phyloP scores from a whole-genome alignment of 2,888 invertebrate species.

The Polydrusus tereticollis region DNA sequence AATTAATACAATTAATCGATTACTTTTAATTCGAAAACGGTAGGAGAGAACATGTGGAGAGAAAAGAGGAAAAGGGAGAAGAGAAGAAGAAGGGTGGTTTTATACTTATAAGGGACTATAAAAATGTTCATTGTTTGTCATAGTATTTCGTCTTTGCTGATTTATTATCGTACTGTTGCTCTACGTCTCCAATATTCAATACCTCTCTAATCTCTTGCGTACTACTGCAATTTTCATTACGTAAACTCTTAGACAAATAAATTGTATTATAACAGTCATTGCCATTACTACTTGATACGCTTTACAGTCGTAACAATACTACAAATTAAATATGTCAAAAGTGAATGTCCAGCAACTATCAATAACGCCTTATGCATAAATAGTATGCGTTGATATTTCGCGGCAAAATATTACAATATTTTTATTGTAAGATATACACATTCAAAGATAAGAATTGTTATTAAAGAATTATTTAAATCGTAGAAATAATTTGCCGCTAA shows the following conservation, averaged over 20 bases:
- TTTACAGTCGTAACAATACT: conserved; percentile 37
- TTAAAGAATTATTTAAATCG: conserved; percentile 24
- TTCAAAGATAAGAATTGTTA: conserved; percentile 23
- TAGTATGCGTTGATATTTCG: conserved; percentile 39
- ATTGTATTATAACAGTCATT: conserved; percentile 44
- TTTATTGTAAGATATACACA: conserved; percentile 26
- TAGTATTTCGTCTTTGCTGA: too few relatives aligned
- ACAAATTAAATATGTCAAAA: conserved; percentile 47
- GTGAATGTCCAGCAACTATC: conserved; percentile 45
- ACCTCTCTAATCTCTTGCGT: conserved; percentile 37
- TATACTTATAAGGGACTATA: too few relatives aligned
- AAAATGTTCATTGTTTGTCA: too few relatives aligned
- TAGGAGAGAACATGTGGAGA: too few relatives aligned
- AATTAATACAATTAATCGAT: too few relatives aligned
- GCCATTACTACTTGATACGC: conserved; percentile 44
- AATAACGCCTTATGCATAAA: conserved; percentile 39
- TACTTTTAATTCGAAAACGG: too few relatives aligned
- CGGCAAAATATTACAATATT: conserved; percentile 37
- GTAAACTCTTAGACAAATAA: conserved; percentile 47
- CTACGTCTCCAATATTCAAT: not conserved
- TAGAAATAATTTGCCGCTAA: conserved; percentile 4
- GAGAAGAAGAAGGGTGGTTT: too few relatives aligned
- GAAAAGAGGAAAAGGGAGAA: too few relatives aligned
- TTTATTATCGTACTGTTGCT: not conserved
- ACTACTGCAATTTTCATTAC: conserved; percentile 46